Conservation (phyloP, 2,113 vertebrate species). For the Planiliza haematocheilus region DNA sequence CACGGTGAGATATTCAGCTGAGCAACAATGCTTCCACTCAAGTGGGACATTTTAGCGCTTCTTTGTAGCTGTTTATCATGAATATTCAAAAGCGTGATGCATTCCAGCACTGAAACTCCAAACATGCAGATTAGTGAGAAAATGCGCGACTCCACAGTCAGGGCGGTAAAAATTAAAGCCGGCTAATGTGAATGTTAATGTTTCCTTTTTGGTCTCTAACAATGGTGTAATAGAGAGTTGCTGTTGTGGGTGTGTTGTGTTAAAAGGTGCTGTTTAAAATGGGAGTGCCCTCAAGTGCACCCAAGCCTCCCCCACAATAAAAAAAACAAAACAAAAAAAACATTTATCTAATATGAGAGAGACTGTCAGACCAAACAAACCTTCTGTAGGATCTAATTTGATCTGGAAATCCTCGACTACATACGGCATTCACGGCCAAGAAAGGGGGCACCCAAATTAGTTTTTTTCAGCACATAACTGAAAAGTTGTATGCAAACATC, state of each 20-base stretch:
- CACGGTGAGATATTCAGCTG: slow-evolving; percentile 17
- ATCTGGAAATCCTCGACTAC: slow-evolving; percentile 66
- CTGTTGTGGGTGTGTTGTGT: slow-evolving; percentile 41
- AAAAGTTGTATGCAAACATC: slow-evolving; percentile 31
- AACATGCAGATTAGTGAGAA: slow-evolving; percentile 37
- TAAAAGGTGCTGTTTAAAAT: slow-evolving; percentile 63
- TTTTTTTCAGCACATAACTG: slow-evolving; percentile 43
- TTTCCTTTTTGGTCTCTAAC: slow-evolving; percentile 41
- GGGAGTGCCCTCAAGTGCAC: slow-evolving; percentile 57
- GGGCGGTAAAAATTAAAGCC: slow-evolving; percentile 16
- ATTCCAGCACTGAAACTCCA: slow-evolving; percentile 49
- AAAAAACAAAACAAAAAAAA: slow-evolving; percentile 67
- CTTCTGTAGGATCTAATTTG: slow-evolving; percentile 72
- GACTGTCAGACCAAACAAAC: slow-evolving; percentile 58
- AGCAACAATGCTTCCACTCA: slow-evolving; percentile 16
- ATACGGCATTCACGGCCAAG: slow-evolving; percentile 47
- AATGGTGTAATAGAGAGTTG: slow-evolving; percentile 16
- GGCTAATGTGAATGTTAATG: slow-evolving; percentile 28
- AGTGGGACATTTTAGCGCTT: slow-evolving; percentile 40
- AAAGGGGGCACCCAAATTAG: slow-evolving; percentile 40
- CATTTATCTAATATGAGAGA: slow-evolving; percentile 72
- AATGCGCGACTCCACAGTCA: slow-evolving; percentile 12
- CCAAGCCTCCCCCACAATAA: slow-evolving; percentile 62
- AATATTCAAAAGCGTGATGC: slow-evolving; percentile 64
- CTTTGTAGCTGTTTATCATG: slow-evolving; percentile 49